Evolutionary conservation across 2,888 invertebrate species (phyloP).

Genomic region (Chorisops tibialis): DNA sequence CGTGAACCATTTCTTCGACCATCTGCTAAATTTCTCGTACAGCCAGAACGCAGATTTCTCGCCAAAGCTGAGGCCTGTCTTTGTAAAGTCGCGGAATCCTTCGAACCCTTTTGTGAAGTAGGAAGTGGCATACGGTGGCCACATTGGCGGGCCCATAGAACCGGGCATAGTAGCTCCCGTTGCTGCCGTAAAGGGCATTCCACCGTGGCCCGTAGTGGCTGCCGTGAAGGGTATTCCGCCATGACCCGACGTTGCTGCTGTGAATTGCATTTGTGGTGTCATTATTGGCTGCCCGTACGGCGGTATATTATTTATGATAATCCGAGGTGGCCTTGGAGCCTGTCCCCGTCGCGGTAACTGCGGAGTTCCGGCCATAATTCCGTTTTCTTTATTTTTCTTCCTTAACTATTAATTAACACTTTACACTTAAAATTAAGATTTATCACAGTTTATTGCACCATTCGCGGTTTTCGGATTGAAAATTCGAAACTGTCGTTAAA

Average conservation of each 20-base stretch:
- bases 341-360: conserved; percentile 32
- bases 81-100: conserved; percentile 76
- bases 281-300: conserved; percentile 35
- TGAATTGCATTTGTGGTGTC: conserved; percentile 7
- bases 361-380: conserved; percentile 30
- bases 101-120: conserved; percentile 66
- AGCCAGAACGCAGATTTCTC: conserved; percentile 79
- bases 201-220: conserved; percentile 5
- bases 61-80: conserved; percentile 77
- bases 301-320: conserved; percentile 41
- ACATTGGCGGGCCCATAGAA: conserved; percentile 31
- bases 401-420: neutral
- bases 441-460: neutral
- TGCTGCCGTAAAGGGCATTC: conserved; percentile 22
- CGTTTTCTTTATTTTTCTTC: neutral
- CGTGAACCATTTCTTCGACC: conserved; percentile 83
- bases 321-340: conserved; percentile 46
- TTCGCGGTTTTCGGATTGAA: too few species aligned
- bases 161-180: conserved; percentile 41
- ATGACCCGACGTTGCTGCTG: neutral
- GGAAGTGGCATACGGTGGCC: conserved; percentile 48
- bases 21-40: conserved; percentile 71
- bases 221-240: neutral
- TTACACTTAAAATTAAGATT: neutral
- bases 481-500: too few species aligned